Conservation (phyloP, 2,113 vertebrate species). For the Dromiciops gliroides region DNA sequence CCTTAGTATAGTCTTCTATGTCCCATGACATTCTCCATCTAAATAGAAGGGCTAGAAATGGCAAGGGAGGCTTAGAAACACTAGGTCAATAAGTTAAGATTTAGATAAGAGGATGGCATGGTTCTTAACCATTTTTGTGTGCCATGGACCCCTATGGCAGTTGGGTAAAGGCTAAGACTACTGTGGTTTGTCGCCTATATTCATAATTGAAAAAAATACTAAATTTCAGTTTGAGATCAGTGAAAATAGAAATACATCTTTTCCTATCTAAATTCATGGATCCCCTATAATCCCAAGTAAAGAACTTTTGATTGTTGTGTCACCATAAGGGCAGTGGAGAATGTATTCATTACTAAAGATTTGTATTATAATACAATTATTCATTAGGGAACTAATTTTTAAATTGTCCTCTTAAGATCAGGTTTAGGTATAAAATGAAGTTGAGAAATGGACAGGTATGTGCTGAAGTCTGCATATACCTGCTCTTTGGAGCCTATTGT, state of each 20-base stretch:
- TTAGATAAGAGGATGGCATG: not conserved
- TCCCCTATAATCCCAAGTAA: not conserved
- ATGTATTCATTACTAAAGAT: constrained; percentile 15
- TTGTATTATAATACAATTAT: constrained; percentile 3
- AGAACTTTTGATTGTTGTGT: not conserved
- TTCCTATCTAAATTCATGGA: not conserved
- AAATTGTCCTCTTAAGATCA: not conserved
- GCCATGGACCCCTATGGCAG: not conserved
- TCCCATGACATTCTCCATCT: not conserved
- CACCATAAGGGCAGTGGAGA: not conserved
- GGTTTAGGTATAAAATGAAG: not conserved
- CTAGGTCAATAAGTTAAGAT: not conserved
- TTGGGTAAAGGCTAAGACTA: not conserved
- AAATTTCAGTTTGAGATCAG: not conserved
- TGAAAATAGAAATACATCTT: not conserved
- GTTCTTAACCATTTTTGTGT: not conserved
- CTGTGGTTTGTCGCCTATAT: not conserved
- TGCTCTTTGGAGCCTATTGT: not conserved
- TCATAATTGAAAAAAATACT: not conserved
- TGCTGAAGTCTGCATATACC: not conserved
- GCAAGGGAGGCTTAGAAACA: not conserved
- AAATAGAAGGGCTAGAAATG: not conserved
- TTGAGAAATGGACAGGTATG: not conserved
- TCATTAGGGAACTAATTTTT: constrained; percentile 2
- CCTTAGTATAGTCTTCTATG: not conserved